Evolutionary conservation across 2,113 vertebrate species (phyloP).

Genomic region (Chloropsis cyanopogon): DNA sequence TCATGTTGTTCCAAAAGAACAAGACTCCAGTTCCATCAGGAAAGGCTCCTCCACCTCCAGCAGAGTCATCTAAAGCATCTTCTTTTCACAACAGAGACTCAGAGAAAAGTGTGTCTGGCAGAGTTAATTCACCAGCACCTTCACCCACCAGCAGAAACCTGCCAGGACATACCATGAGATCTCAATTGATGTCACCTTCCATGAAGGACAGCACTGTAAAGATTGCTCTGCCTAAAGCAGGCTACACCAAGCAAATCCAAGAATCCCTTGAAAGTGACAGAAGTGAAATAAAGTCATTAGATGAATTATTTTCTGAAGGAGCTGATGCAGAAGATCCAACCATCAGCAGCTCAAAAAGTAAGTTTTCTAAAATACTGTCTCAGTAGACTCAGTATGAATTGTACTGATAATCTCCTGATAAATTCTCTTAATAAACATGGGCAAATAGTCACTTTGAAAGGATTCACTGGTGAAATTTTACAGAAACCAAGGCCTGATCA

Average conservation of each 20-base stretch:
- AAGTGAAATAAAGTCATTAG: slow-evolving; percentile 72
- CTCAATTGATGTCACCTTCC: neutral
- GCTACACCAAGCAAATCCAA: neutral
- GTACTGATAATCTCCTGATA: neutral
- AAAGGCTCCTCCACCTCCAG: neutral
- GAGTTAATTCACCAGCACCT: neutral
- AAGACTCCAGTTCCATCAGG: neutral
- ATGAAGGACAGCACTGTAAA: neutral
- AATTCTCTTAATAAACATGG: neutral
- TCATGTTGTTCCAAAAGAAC: neutral
- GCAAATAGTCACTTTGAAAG: neutral
- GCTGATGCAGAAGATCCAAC: neutral
- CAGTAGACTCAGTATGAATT: neutral
- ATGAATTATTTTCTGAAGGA: slow-evolving; percentile 71
- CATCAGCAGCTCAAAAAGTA: slow-evolving; percentile 72
- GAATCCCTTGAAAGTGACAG: slow-evolving; percentile 8
- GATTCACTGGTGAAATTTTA: neutral
- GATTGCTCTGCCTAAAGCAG: neutral
- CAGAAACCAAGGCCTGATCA: neutral
- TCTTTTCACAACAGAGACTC: neutral
- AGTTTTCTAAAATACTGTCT: neutral
- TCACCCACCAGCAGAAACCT: neutral
- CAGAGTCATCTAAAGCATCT: neutral
- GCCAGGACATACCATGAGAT: neutral
- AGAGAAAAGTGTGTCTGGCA: neutral